These are phyloP conservation scores for Sitobion miscanthi DNA, from an alignment of 1,140 invertebrate genomes.

Conservation along the genomic window DNA sequence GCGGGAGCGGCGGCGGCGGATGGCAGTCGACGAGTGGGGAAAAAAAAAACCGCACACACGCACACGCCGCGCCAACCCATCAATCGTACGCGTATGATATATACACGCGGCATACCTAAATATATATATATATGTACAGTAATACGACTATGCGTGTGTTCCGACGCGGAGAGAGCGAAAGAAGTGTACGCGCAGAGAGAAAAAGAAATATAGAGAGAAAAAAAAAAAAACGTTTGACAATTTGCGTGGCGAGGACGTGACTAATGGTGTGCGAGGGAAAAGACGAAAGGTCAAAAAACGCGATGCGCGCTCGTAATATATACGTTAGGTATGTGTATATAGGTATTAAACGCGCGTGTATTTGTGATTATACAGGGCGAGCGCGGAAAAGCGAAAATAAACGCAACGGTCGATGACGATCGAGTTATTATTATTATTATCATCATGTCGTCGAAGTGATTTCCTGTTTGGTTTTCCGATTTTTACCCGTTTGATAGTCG, in stretches of 20 bases:
- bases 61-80: not conserved
- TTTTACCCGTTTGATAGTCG: no score
- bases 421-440: no score
- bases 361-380: not conserved
- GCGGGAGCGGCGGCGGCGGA: no score
- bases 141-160: not conserved
- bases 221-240: not conserved
- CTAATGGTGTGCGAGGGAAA: slow-evolving; percentile 1
- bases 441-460: no score
- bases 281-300: slow-evolving; percentile 11
- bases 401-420: not conserved
- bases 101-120: not conserved
- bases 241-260: slow-evolving; percentile 3
- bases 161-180: not conserved
- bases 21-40: not conserved
- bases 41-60: not conserved
- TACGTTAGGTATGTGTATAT: not conserved
- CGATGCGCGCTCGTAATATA: not conserved
- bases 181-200: not conserved
- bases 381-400: not conserved
- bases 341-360: not conserved
- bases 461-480: no score
- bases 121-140: not conserved
- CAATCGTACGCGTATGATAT: not conserved
- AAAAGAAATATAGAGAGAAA: not conserved